Evolutionary conservation across 2,888 invertebrate genomes (phyloP).

Genomic region (Gandaritis pyraliata): DNA sequence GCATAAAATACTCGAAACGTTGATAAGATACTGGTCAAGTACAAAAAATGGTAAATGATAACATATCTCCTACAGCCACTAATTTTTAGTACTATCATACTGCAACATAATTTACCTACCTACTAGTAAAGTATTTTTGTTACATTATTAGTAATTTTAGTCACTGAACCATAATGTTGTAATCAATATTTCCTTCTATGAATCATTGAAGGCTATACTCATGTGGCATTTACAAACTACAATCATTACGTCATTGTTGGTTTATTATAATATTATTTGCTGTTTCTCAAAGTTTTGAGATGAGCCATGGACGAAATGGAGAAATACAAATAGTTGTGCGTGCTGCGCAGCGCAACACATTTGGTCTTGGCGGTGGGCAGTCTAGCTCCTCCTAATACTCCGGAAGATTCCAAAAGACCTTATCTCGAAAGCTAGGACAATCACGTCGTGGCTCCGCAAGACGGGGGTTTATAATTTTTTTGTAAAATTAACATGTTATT

Average conservation of each 20-base stretch:
- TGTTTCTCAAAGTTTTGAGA: neutral
- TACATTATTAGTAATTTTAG: too few species aligned
- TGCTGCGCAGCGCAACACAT: too few species aligned
- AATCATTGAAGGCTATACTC: conserved; percentile 12
- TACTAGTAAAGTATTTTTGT: too few species aligned
- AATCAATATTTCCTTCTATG: conserved; percentile 30
- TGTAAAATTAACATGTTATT: too few species aligned
- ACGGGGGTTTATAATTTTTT: too few species aligned
- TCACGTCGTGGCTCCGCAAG: too few species aligned
- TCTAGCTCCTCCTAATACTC: too few species aligned
- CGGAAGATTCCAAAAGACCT: too few species aligned
- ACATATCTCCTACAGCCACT: conserved; percentile 43
- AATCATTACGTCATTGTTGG: conserved; percentile 11
- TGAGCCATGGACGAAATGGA: too few species aligned
- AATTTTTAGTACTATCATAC: conserved; percentile 36
- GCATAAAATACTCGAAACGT: conserved; percentile 19
- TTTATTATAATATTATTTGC: neutral
- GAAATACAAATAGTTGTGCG: too few species aligned
- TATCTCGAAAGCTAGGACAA: too few species aligned
- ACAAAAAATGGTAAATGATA: conserved; percentile 44
- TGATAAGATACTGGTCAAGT: conserved; percentile 51
- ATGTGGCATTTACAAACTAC: conserved; percentile 8
- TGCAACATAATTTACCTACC: conserved; percentile 24
- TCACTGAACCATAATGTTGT: conserved; percentile 19
- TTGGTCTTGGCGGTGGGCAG: too few species aligned